Percentiles rank a stretch among this genome's conserved stretches.
Evolutionary conservation across 2,888 invertebrate species (phyloP).

Genomic region (Temnothorax unifasciatus): DNA sequence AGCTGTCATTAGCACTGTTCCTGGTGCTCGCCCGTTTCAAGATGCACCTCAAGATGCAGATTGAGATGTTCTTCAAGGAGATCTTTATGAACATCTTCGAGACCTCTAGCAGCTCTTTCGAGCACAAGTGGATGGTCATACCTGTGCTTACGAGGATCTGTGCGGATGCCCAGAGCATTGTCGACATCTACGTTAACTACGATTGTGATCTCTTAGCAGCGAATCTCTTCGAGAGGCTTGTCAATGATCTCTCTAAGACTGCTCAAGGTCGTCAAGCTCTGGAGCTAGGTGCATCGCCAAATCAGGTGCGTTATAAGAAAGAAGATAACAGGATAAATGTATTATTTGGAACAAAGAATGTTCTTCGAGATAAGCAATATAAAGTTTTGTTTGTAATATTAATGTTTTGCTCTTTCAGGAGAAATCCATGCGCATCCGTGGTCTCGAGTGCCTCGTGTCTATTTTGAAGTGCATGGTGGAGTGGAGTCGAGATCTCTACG

Average conservation of each 20-base stretch:
- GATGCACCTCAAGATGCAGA: slow-evolving; percentile 99
- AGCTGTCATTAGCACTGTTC: slow-evolving; percentile 98
- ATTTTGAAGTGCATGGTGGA: too few relatives aligned
- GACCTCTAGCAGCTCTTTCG: slow-evolving; percentile 98
- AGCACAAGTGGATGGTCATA: slow-evolving; percentile 99
- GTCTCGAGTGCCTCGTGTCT: too few relatives aligned
- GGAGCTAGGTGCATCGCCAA: too few relatives aligned
- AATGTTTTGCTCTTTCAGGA: too few relatives aligned
- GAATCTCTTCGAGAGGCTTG: slow-evolving; percentile 98
- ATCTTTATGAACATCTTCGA: slow-evolving; percentile 99
- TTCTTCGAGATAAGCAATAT: too few relatives aligned
- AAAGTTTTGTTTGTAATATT: too few relatives aligned
- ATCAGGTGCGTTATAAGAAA: too few relatives aligned
- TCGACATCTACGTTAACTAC: slow-evolving; percentile 99
- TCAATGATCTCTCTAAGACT: slow-evolving; percentile 98
- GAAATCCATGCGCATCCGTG: too few relatives aligned
- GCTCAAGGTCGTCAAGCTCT: slow-evolving; percentile 98
- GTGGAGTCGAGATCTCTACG: too few relatives aligned
- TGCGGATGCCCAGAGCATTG: slow-evolving; percentile 98
- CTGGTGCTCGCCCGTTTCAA: slow-evolving; percentile 98
- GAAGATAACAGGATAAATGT: too few relatives aligned
- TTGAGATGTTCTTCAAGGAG: slow-evolving; percentile 99
- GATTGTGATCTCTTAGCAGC: slow-evolving; percentile 98
- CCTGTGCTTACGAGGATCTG: slow-evolving; percentile 98
- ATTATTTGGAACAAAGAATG: too few relatives aligned